Evolutionary conservation across 2,797 vertebrate genomes (phyloP).

Genomic region (Tauraco hartlaubi): DNA sequence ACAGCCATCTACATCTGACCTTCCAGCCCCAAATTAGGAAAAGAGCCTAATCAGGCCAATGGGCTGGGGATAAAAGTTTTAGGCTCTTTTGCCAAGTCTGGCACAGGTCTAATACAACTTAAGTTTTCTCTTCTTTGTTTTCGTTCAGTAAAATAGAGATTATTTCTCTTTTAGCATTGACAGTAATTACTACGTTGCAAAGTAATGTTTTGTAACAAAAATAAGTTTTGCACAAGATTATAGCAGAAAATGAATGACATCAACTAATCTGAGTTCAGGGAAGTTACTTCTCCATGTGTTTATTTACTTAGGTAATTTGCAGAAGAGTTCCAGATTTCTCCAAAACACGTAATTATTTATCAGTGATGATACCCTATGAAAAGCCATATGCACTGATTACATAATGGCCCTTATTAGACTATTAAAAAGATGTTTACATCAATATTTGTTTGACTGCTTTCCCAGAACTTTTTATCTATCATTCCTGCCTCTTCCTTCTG

Average conservation of each 20-base stretch:
- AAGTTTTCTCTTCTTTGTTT: neutral
- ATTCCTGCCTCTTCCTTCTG: neutral
- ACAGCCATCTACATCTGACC: neutral
- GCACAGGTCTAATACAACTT: neutral
- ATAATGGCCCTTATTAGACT: neutral
- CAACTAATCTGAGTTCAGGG: neutral
- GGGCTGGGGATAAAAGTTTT: neutral
- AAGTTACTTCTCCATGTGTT: neutral
- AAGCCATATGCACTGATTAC: neutral
- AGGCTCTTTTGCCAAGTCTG: neutral
- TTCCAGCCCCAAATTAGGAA: neutral
- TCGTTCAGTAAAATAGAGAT: neutral
- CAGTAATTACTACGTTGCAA: neutral
- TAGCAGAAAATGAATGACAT: neutral
- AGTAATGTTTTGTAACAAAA: neutral
- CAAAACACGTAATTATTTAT: neutral
- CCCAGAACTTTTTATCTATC: neutral
- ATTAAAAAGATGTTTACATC: neutral
- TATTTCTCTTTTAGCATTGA: neutral
- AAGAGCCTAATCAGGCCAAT: neutral
- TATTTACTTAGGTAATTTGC: neutral
- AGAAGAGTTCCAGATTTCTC: neutral
- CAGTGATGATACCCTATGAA: neutral
- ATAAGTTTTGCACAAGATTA: neutral
- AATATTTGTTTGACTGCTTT: neutral